phyloP scores from a whole-genome alignment of 2,797 vertebrate genomes.

The Ctenochaetus hawaiiensis region DNA sequence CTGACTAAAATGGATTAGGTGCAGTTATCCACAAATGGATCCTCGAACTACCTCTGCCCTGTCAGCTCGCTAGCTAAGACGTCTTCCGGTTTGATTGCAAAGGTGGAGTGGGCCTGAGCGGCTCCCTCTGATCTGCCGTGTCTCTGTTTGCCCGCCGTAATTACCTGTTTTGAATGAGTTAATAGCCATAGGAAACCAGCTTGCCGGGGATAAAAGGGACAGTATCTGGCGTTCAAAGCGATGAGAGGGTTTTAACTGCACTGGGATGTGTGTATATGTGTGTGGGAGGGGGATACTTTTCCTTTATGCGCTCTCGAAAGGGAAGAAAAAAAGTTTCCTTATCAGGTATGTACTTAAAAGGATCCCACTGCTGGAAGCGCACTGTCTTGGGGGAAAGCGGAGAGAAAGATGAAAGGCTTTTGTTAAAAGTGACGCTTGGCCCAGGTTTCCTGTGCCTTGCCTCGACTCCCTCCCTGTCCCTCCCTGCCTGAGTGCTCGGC shows the following conservation, averaged over 20 bases:
- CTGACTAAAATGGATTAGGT: conserved; percentile 84
- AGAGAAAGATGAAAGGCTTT: conserved; percentile 95
- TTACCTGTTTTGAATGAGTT: conserved; percentile 84
- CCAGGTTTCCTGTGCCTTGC: conserved; percentile 93
- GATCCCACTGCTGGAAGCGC: conserved; percentile 88
- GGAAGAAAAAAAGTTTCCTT: conserved; percentile 85
- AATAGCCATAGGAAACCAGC: conserved; percentile 80
- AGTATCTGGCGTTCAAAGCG: conserved; percentile 80
- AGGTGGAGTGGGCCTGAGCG: conserved; percentile 75
- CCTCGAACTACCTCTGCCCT: conserved; percentile 65
- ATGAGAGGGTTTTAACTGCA: conserved; percentile 73
- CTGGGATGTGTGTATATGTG: conserved; percentile 62
- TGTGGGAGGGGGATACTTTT: conserved; percentile 87
- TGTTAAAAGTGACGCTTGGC: conserved; percentile 92
- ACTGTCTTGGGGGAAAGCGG: conserved; percentile 87
- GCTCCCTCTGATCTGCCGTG: conserved; percentile 62
- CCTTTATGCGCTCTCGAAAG: conserved; percentile 84
- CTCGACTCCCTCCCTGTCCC: conserved; percentile 65
- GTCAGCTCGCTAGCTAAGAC: conserved; percentile 42
- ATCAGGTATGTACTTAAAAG: conserved; percentile 96
- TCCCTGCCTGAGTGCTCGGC: conserved; percentile 71
- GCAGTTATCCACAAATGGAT: conserved; percentile 85
- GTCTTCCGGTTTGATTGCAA: conserved; percentile 68
- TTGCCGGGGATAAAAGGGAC: conserved; percentile 80
- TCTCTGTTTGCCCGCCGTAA: conserved; percentile 74